Percentiles rank a stretch among this genome's conserved stretches.
Conservation (phyloP, 2,113 vertebrate genomes). For the Calidris pugnax region DNA sequence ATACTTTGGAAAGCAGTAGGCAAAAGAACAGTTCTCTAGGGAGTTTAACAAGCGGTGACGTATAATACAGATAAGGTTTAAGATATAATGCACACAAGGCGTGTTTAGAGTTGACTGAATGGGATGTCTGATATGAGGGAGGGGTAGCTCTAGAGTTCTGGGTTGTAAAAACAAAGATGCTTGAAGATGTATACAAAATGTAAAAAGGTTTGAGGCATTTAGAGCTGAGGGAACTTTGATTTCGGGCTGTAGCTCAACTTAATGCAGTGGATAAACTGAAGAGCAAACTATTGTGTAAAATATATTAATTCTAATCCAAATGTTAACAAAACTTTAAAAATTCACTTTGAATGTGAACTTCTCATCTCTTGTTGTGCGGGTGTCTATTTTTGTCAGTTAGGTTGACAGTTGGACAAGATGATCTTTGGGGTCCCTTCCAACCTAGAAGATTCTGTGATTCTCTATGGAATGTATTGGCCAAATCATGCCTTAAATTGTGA, state of each 20-base stretch:
- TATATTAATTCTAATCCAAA: neutral
- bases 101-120: neutral
- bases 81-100: accelerated
- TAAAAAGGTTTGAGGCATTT: neutral
- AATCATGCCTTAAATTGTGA: neutral
- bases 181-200: accelerated
- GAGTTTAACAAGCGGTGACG: neutral
- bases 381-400: too few species aligned
- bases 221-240: neutral
- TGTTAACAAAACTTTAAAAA: neutral
- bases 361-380: too few species aligned
- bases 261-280: neutral
- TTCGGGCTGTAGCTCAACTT: neutral
- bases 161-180: neutral
- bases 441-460: too few species aligned
- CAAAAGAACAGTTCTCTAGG: accelerated
- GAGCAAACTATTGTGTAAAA: neutral
- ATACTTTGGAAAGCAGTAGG: neutral
- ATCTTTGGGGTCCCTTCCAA: too few species aligned
- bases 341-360: neutral
- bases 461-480: neutral
- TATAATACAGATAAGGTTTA: neutral
- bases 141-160: neutral
- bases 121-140: accelerated
- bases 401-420: too few species aligned